Evolutionary conservation across 2,113 vertebrate species (phyloP).

Genomic region (Caranx ignobilis): DNA sequence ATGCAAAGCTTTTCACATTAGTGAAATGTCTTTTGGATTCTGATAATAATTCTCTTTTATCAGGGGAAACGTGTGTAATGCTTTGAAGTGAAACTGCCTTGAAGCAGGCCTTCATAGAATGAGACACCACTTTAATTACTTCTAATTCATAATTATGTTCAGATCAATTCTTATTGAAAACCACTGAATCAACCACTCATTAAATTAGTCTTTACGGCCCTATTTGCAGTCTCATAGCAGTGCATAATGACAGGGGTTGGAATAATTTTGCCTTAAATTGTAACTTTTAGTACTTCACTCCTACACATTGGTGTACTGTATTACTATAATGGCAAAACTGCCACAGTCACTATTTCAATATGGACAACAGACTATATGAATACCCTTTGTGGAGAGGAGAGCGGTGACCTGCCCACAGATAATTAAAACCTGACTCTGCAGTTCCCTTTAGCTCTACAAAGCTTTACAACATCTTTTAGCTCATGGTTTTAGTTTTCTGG

Average conservation of each 20-base stretch:
- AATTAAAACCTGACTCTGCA: not conserved
- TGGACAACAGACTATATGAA: not conserved
- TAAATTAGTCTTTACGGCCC: slow-evolving; percentile 45
- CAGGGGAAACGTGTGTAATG: slow-evolving; percentile 17
- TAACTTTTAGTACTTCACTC: not conserved
- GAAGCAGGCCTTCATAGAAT: slow-evolving; percentile 37
- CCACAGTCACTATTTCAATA: not conserved
- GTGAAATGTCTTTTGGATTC: slow-evolving; percentile 55
- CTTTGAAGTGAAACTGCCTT: slow-evolving; percentile 65
- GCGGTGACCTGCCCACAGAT: not conserved
- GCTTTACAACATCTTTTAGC: not conserved
- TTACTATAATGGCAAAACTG: not conserved
- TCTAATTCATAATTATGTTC: slow-evolving; percentile 61
- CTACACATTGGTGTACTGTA: not conserved
- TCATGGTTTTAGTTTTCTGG: not conserved
- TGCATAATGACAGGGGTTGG: not conserved
- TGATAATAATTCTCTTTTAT: slow-evolving; percentile 65
- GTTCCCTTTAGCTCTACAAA: not conserved
- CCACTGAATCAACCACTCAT: slow-evolving; percentile 52
- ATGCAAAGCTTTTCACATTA: slow-evolving; percentile 61
- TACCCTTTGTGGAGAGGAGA: not conserved
- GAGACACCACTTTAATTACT: slow-evolving; percentile 50
- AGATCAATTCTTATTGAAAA: slow-evolving; percentile 66
- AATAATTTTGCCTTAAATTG: not conserved
- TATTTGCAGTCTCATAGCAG: slow-evolving; percentile 23